Percentiles rank a stretch among this genome's conserved stretches.
Evolutionary conservation across 2,888 invertebrate genomes (phyloP).

Genomic region (Cephus pygmeus): DNA sequence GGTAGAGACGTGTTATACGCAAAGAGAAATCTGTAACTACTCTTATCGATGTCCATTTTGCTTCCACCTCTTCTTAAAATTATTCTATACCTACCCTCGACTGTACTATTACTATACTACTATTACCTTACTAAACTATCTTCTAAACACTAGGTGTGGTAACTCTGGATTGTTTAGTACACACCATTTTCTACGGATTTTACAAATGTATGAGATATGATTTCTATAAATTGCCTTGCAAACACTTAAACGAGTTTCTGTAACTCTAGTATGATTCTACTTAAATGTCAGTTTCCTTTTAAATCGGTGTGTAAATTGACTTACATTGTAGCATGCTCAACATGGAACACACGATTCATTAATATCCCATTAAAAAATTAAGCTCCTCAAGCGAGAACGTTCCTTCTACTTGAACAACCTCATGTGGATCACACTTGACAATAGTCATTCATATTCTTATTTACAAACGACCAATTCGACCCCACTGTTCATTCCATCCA

Average conservation of each 20-base stretch:
- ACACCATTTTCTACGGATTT: slow-evolving; percentile 35
- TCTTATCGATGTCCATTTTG: slow-evolving; percentile 51
- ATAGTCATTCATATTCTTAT: background rate
- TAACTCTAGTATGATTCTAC: slow-evolving; percentile 19
- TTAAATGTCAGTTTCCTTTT: slow-evolving; percentile 18
- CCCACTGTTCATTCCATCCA: background rate
- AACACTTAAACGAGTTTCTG: slow-evolving; percentile 8
- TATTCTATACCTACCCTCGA: background rate
- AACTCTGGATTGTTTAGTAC: slow-evolving; percentile 42
- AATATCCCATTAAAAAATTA: background rate
- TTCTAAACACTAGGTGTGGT: slow-evolving; percentile 21
- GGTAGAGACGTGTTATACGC: slow-evolving; percentile 6
- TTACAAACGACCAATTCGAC: background rate
- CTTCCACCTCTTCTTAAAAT: slow-evolving; percentile 42
- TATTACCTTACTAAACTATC: slow-evolving; percentile 22
- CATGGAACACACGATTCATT: slow-evolving; percentile 7
- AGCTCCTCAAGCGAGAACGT: background rate
- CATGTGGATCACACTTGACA: background rate
- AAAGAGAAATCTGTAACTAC: slow-evolving; percentile 30
- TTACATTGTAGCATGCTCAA: slow-evolving; percentile 27
- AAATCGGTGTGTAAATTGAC: slow-evolving; percentile 25
- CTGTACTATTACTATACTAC: background rate
- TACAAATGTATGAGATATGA: slow-evolving; percentile 25
- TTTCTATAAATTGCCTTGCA: slow-evolving; percentile 20
- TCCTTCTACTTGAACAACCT: background rate